Base-by-base conservation (phyloP, 2,888 invertebrate species). In the Drepanosiphum platanoidis region DNA sequence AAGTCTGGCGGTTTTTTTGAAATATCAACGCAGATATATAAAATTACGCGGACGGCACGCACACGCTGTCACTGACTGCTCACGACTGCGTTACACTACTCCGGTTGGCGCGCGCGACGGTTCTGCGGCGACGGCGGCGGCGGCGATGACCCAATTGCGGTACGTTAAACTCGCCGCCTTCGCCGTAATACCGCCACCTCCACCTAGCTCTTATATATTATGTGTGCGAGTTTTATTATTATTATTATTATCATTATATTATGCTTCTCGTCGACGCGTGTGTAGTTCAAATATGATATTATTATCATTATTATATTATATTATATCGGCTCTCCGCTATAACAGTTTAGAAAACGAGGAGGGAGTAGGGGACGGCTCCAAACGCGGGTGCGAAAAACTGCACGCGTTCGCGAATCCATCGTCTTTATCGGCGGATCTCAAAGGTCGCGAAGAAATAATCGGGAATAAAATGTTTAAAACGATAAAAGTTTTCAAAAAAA, bases 61-160 rank as follows among this genome's bases (percentile, higher is more conserved):
- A 18, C 58, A 34, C 77, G 46, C 34, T 36, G 52, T 52, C 66
- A 66, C 52, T 18, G 32, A 68, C 79, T 22, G 42, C 36, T 80
- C 52, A 34, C 80, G 70, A 80, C 79, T 79, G 80, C 68, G 77
- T 1, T 39, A 32, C 39, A 32, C 81, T 70, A 3, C 39, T 74
- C 27, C 34, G 83, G 52, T 52, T 64, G 64, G 68, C 84, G 68
- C 68, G 83, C 72, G 52, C 83, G 72, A 64, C 64, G 30, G 83
- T 83, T 83, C 75, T 74, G 83, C 71, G 52, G 30, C 61, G 58
- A 39, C 36, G 42, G 27, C 32, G 81, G 32, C 72, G 71, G 72
- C 42, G 32, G n/a, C 52, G 64, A 66, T 68, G 84, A 84, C 84
- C 84, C 52, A 84, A 13, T 84, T 84, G 84, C 84, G 75, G 84